A percentile compares a stretch with the other conserved stretches of the same genome.
Conservation (phyloP, 2,113 vertebrate species). For the Mobula hypostoma region DNA sequence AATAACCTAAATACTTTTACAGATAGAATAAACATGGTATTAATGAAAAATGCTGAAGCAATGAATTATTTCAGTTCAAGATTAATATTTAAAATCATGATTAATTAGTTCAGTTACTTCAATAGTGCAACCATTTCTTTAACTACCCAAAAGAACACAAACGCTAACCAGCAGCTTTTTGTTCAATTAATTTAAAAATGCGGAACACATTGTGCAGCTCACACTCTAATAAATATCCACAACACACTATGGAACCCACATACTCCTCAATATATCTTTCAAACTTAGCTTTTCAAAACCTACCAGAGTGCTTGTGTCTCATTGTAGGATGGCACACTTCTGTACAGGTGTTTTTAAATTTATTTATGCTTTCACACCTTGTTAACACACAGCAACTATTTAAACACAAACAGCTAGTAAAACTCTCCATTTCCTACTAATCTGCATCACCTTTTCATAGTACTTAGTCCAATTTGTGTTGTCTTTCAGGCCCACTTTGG, state of each 20-base stretch:
- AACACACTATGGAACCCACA: too few relatives aligned
- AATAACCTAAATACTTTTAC: background rate
- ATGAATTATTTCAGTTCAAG: background rate
- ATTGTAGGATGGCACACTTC: conserved; percentile 31
- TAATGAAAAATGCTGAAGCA: background rate
- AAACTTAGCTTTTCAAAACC: conserved; percentile 3
- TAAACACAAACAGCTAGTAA: conserved; percentile 38
- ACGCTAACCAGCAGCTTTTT: background rate
- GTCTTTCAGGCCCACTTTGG: conserved; percentile 34
- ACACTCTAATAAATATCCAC: background rate
- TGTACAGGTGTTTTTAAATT: conserved; percentile 33
- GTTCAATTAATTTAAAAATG: background rate
- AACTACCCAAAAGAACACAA: too few relatives aligned
- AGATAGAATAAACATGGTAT: background rate
- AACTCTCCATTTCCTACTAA: conserved; percentile 37
- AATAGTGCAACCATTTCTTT: too few relatives aligned
- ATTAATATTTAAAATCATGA: background rate
- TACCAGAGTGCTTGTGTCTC: background rate
- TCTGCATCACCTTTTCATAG: conserved; percentile 33
- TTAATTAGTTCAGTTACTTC: background rate
- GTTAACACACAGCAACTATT: conserved; percentile 37
- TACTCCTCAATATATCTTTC: background rate
- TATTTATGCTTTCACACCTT: conserved; percentile 36
- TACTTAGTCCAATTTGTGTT: conserved; percentile 34
- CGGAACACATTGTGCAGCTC: too few relatives aligned